Conservation (phyloP, 2,888 invertebrate genomes). For the Idaea aversata region DNA sequence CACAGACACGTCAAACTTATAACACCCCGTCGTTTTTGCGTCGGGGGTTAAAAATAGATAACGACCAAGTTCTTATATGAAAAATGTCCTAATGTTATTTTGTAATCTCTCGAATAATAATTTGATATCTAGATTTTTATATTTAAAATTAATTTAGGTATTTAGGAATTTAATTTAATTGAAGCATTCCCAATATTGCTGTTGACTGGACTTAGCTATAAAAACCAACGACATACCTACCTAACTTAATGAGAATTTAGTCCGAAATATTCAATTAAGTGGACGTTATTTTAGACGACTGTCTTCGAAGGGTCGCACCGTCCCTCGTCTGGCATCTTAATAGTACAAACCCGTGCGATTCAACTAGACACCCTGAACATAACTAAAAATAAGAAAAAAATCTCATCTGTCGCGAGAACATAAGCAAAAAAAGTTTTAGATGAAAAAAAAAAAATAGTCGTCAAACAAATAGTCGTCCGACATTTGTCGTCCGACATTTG, state of each 20-base stretch:
- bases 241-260: neutral
- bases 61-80: too few relatives aligned
- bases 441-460: too few relatives aligned
- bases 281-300: neutral
- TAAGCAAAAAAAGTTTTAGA: too few relatives aligned
- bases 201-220: neutral
- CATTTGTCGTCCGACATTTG: too few relatives aligned
- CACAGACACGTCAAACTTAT: too few relatives aligned
- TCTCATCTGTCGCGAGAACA: too few relatives aligned
- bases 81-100: too few relatives aligned
- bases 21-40: too few relatives aligned
- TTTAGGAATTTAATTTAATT: neutral
- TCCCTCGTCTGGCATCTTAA: neutral
- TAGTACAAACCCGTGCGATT: neutral
- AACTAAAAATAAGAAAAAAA: neutral
- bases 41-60: too few relatives aligned
- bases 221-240: neutral
- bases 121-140: neutral
- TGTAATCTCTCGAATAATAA: too few relatives aligned
- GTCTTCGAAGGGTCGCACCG: neutral
- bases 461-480: too few relatives aligned
- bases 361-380: neutral
- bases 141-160: neutral
- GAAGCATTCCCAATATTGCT: neutral
- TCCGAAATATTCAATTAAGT: constrained; percentile 1